phyloP scores from a whole-genome alignment of 1,140 invertebrate genomes.

The Tetranychus urticae region DNA sequence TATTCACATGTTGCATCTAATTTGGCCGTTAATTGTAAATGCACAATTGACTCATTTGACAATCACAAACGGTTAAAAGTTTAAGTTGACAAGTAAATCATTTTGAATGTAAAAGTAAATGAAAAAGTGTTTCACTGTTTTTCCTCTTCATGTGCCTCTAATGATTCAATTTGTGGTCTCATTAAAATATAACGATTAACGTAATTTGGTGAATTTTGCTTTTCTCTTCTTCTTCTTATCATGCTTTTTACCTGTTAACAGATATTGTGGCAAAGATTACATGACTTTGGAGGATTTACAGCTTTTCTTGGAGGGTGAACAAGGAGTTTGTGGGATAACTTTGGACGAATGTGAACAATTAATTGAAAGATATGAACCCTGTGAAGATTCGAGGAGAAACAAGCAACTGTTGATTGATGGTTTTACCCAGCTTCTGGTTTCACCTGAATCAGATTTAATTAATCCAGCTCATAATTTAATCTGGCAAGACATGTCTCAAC shows the following conservation, averaged over 20 bases:
- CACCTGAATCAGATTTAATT: conserved; percentile 32
- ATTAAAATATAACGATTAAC: too few species aligned
- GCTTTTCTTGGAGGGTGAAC: conserved; percentile 37
- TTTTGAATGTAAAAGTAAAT: too few species aligned
- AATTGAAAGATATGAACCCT: conserved; percentile 32
- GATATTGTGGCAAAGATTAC: conserved; percentile 37
- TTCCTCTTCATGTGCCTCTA: too few species aligned
- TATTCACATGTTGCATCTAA: too few species aligned
- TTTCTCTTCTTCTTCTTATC: conserved; percentile 6
- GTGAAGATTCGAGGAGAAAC: conserved; percentile 27
- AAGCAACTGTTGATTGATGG: conserved; percentile 34
- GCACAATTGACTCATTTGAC: too few species aligned
- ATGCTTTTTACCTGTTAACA: conserved; percentile 14
- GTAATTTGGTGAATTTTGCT: too few species aligned
- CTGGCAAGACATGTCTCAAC: conserved; percentile 28
- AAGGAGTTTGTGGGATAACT: conserved; percentile 31
- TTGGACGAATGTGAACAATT: conserved; percentile 28
- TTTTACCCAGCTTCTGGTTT: conserved; percentile 33
- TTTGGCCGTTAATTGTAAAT: too few species aligned
- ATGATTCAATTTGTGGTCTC: too few species aligned
- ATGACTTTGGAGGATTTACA: conserved; percentile 32
- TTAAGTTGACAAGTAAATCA: too few species aligned
- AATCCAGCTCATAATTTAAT: conserved; percentile 22
- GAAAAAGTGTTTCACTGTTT: too few species aligned
- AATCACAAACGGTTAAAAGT: too few species aligned